phyloP scores from a whole-genome alignment of 2,797 vertebrate species.

The Syngnathus acus region DNA sequence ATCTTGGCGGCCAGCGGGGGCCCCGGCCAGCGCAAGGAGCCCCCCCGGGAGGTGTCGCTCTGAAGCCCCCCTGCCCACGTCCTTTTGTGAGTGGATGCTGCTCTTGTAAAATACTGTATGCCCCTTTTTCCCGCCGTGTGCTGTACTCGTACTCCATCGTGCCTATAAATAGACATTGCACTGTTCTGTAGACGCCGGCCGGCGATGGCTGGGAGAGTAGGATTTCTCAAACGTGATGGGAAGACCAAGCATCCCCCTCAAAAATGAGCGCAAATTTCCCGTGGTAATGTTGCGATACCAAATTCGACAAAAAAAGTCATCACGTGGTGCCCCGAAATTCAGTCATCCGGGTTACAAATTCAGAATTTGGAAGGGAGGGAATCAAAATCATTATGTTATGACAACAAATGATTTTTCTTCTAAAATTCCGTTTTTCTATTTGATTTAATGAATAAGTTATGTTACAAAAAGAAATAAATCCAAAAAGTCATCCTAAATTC shows the following conservation, averaged over 20 bases:
- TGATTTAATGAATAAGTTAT: too few relatives aligned
- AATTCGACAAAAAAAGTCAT: too few relatives aligned
- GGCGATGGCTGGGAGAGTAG: conserved; percentile 38
- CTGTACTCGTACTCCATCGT: conserved; percentile 65
- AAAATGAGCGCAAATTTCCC: neutral
- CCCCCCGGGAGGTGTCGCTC: conserved; percentile 26
- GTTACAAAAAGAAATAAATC: too few relatives aligned
- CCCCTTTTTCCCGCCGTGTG: conserved; percentile 34
- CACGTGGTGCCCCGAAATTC: too few relatives aligned
- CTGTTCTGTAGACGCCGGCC: conserved; percentile 67
- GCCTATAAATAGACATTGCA: conserved; percentile 74
- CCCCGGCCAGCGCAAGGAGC: conserved; percentile 44
- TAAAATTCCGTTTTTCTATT: too few relatives aligned
- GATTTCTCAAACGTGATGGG: neutral
- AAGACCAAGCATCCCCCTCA: neutral
- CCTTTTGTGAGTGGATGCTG: conserved; percentile 19
- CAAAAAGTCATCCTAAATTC: too few relatives aligned
- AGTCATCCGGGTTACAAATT: too few relatives aligned
- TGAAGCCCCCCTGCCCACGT: conserved; percentile 26
- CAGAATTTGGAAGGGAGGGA: too few relatives aligned
- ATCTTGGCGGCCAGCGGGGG: conserved; percentile 61
- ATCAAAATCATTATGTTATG: too few relatives aligned
- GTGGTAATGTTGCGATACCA: too few relatives aligned
- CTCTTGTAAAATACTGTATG: conserved; percentile 45
- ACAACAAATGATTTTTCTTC: too few relatives aligned